Evolutionary conservation across 2,888 invertebrate genomes (phyloP), one percentile per base, ranked within the genome.

Genomic region (Harpagoxenus sublaevis): DNA sequence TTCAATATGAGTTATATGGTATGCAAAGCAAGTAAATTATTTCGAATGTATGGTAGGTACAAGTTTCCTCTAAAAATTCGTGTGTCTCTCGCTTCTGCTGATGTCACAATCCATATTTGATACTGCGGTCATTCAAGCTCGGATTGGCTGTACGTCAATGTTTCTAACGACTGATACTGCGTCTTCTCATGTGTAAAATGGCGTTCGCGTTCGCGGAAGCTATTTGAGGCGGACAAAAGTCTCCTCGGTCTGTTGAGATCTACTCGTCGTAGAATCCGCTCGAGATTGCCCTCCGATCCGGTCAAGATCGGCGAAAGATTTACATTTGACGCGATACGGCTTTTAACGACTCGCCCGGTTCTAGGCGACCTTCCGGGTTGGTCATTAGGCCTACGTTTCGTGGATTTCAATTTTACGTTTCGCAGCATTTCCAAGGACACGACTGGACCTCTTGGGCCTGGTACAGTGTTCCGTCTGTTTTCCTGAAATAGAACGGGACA

Each of bases 381-480:
- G 51, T 93, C 92, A 39, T 28, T 74, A 12, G 89, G 53, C 89
- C 90, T 91, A 62, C 92, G 92, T 77, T 92, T 92, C 55, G 92
- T 91, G 51, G 94, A 93, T 82, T 93, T 94, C 10, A 95, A 85
- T 87, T 95, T 95, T 0, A 95, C 95, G 63, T 93, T 94, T 0
- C 93, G 92, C 39, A 95, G 77, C 94, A 95, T 94, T 53, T 95
- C 95, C 70, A 94, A 53, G 0, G 95, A 94, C 63, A 95, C 92
- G 4, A 92, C 89, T 0, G 94, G 94, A 28, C 93, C 94, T 39
- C 85, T 90, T 5, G 92, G 89, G 51, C 84, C 89, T 70, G 89
- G 88, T 55, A 90, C 51, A 4, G 85, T 87, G 66, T 91, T 91
- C 62, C 89, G 91, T 83, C 88, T 88, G 51, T 91, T 92, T 28